phyloP scores from a whole-genome alignment of 2,113 vertebrate genomes.

The Melanotaenia duboulayi region DNA sequence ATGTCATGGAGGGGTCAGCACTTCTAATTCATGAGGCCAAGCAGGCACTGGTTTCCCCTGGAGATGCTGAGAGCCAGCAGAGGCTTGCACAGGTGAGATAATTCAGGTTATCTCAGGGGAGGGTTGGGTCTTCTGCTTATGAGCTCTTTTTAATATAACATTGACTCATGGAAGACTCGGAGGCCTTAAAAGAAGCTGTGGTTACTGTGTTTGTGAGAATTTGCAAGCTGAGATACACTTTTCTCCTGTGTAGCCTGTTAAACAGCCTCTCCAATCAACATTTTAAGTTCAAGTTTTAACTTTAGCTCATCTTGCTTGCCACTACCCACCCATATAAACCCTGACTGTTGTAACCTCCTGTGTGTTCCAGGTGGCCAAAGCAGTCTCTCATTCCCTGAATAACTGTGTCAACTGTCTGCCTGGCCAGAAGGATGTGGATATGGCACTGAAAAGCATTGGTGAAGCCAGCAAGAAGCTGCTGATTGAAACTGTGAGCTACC shows the following conservation, averaged over 20 bases:
- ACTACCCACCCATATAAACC: conserved; percentile 16
- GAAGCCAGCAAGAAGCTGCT: conserved; percentile 99
- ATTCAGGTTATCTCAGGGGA: neutral
- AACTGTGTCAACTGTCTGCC: conserved; percentile 99
- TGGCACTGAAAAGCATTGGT: conserved; percentile 96
- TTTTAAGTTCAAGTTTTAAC: conserved; percentile 30
- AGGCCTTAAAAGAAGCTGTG: neutral
- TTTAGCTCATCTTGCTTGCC: neutral
- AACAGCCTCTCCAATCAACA: conserved; percentile 41
- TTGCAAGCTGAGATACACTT: neutral
- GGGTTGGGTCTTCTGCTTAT: neutral
- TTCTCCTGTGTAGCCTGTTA: neutral
- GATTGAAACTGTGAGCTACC: conserved; percentile 89
- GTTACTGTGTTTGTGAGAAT: neutral
- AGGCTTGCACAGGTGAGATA: conserved; percentile 92
- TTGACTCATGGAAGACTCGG: neutral
- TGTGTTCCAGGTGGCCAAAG: conserved; percentile 92
- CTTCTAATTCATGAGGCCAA: conserved; percentile 97
- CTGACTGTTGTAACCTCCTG: conserved; percentile 9
- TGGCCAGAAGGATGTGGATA: conserved; percentile 97
- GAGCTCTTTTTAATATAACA: neutral
- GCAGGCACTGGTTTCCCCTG: conserved; percentile 90
- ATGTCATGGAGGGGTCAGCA: conserved; percentile 97
- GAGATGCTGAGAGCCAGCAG: conserved; percentile 96
- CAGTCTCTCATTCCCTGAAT: conserved; percentile 96